Percentiles rank a stretch among this genome's conserved stretches.
Conservation (phyloP, 64 coral and sea anemone genomes). For the Platygyra sinensis region DNA sequence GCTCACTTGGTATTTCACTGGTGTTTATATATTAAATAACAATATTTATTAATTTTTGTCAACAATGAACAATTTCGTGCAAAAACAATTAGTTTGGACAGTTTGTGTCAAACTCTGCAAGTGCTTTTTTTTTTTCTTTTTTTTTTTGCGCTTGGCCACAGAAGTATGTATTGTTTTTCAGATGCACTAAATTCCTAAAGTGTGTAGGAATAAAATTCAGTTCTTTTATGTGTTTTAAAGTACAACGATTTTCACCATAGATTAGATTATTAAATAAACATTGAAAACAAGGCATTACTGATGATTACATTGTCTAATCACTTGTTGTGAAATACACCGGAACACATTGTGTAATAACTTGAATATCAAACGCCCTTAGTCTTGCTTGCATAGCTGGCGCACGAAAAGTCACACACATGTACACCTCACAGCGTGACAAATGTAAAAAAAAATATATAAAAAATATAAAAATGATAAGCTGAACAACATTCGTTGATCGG, state of each 20-base stretch:
- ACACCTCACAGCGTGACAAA: neutral
- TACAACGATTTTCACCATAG: neutral
- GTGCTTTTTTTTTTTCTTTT: too few species aligned
- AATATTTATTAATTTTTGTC: too few species aligned
- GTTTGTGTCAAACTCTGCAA: too few species aligned
- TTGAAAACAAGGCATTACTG: neutral
- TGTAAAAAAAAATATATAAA: too few species aligned
- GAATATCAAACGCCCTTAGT: neutral
- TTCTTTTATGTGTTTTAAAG: neutral
- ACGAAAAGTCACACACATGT: neutral
- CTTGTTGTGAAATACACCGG: neutral
- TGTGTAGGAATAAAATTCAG: too few species aligned
- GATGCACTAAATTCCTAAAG: too few species aligned
- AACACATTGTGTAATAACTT: neutral
- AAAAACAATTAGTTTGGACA: too few species aligned
- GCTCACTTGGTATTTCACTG: too few species aligned
- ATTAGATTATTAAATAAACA: neutral
- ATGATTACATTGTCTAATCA: neutral
- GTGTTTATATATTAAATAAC: too few species aligned
- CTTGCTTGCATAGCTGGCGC: neutral
- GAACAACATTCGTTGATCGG: neutral
- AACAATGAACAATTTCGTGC: too few species aligned
- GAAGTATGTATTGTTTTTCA: too few species aligned
- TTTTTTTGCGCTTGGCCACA: too few species aligned
- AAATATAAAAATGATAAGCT: neutral